phyloP scores from a whole-genome alignment of 2,797 vertebrate genomes.

The Chaunax sp. region DNA sequence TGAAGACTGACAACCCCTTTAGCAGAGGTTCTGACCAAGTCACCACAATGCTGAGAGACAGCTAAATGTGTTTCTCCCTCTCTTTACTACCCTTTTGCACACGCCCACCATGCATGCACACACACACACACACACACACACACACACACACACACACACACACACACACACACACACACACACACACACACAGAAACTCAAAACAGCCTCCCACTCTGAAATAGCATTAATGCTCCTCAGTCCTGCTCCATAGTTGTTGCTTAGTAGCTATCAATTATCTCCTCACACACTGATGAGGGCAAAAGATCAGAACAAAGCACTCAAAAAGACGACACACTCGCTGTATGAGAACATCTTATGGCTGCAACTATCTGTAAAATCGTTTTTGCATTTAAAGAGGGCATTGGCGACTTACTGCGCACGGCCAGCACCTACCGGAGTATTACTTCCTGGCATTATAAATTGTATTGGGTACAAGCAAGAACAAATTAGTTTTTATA shows the following conservation, averaged over 20 bases:
- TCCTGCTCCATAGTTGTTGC: constrained; percentile 5
- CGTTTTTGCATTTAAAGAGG: too few species aligned
- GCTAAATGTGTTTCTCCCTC: constrained; percentile 26
- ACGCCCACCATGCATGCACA: neutral
- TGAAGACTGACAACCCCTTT: too few species aligned
- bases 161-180: neutral
- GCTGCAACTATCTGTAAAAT: constrained; percentile 7
- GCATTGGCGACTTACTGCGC: constrained; percentile 24
- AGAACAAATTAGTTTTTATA: constrained; percentile 70
- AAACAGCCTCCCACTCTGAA: neutral
- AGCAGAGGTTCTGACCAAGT: constrained; percentile 31
- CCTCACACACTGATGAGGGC: neutral
- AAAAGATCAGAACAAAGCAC: constrained; percentile 20
- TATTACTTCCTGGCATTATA: constrained; percentile 67
- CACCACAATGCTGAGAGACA: constrained; percentile 31
- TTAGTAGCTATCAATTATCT: neutral
- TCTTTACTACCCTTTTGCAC: constrained; percentile 18
- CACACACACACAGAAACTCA: constrained; percentile 7
- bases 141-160: neutral
- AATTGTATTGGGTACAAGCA: constrained; percentile 56
- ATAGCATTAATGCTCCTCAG: constrained; percentile 5
- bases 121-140: neutral
- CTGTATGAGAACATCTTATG: constrained; percentile 20
- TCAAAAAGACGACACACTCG: neutral
- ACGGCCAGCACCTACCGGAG: constrained; percentile 19